phyloP scores from a whole-genome alignment of 2,888 invertebrate species.

The Andrena trimmerana region DNA sequence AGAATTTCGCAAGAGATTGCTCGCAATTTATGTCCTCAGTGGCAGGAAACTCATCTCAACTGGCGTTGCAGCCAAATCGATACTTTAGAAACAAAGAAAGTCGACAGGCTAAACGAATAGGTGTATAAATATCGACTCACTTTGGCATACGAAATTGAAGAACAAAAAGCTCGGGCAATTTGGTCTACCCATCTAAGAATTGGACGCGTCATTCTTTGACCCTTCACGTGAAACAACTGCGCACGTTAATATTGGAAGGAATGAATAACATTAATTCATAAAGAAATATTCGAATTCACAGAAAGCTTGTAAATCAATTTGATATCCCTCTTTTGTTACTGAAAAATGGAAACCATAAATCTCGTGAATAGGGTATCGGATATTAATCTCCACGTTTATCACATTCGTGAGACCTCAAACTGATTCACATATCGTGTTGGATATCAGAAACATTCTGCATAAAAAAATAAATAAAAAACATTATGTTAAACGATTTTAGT shows the following conservation, averaged over 20 bases:
- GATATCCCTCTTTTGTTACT: no score
- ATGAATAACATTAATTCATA: neutral
- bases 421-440: no score
- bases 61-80: conserved; percentile 34
- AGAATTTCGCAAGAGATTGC: neutral
- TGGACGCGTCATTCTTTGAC: conserved; percentile 24
- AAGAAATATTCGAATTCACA: no score
- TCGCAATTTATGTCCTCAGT: neutral
- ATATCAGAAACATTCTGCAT: no score
- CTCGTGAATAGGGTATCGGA: no score
- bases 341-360: no score
- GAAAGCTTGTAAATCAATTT: no score
- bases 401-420: no score
- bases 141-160: neutral
- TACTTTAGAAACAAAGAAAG: conserved; percentile 9
- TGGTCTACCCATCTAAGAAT: conserved; percentile 12
- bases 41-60: neutral
- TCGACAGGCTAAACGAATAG: conserved; percentile 24
- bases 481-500: no score
- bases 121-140: conserved; percentile 42
- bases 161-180: conserved; percentile 11
- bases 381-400: no score
- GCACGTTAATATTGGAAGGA: neutral
- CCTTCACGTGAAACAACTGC: conserved; percentile 2
- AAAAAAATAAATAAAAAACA: no score